Evolutionary conservation across 1,140 invertebrate species (phyloP), one percentile per base, ranked within the genome.

Genomic region (Yoshiicerus persimilis): DNA sequence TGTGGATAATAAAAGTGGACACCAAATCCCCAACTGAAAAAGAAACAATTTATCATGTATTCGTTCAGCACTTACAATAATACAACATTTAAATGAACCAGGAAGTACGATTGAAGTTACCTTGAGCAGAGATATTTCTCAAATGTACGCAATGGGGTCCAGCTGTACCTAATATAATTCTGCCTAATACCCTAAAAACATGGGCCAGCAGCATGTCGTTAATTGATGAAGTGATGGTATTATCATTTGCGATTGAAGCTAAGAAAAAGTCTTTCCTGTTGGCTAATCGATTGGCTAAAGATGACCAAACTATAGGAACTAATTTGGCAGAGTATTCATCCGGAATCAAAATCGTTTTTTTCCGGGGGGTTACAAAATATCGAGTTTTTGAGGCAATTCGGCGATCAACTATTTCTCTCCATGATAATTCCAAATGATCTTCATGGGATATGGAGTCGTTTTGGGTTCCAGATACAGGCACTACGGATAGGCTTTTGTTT

Each of bases 401-500:
- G 66, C 47, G 64, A 64, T 90, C 89, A 32, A 90, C 77, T 39
- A 90, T 87, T 86, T 90, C 56, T 39, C 87, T 70, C 89, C 89
- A 90, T 0, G 86, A 87, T 83, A 90, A 86, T 16, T 32, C 13
- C 38, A 2, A n/a, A 32, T 27, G 38, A 9, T 62, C 20, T 30
- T 56, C 83, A 41, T 34, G 25, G 56, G 9, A 6, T 1, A n/a
- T 36, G 13, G 80, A 4, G 9, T 16, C 10, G 13, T 30, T 30
- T 56, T 47, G 2, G 5, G 10, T 30, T 5, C 2, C 16, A 13
- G 23, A 6, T 27, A 11, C 23, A 9, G 83, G 11, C 4, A 23
- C 38, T 11, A 32, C 23, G 9, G 39, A 30, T 56, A 27, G 20
- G 36, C 13, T 39, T 4, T 9, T 10, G 10, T 27, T n/a, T 56